Evolutionary conservation across 1,140 invertebrate species (phyloP).

Genomic region (Temnothorax nylanderi): DNA sequence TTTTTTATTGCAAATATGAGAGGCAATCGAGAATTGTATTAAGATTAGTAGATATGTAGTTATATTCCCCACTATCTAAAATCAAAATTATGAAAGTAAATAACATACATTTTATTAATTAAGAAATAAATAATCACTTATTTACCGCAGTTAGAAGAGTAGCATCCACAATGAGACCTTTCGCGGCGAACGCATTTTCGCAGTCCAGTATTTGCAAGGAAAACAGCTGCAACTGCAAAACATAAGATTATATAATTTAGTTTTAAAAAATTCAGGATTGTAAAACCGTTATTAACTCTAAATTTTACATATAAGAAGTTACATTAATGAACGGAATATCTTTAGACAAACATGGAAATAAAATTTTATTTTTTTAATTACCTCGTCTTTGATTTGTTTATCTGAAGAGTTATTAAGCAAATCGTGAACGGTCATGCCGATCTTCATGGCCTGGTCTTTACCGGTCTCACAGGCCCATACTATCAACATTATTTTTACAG

Average conservation of each 20-base stretch:
- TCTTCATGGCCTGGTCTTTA: conserved; percentile 69
- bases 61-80: conserved; percentile 71
- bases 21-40: conserved; percentile 69
- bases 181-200: conserved; percentile 70
- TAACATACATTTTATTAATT: background rate
- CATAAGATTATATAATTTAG: background rate
- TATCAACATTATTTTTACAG: conserved; percentile 71
- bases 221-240: conserved; percentile 75
- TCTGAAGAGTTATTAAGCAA: conserved; percentile 71
- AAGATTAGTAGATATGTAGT: conserved; percentile 75
- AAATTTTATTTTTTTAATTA: conserved; percentile 54
- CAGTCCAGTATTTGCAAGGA: conserved; percentile 77
- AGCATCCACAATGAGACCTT: conserved; percentile 68
- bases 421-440: conserved; percentile 75
- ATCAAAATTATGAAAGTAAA: conserved; percentile 18
- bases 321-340: background rate
- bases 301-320: background rate
- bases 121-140: background rate
- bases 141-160: conserved; percentile 70
- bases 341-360: background rate
- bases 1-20: background rate
- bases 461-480: conserved; percentile 76
- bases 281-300: background rate
- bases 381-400: conserved; percentile 77
- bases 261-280: background rate